A percentile compares a stretch with the other conserved stretches of the same genome.
These are phyloP conservation scores for Neodiprion lecontei DNA, from an alignment of 1,140 invertebrate genomes.

Conservation along the genomic window DNA sequence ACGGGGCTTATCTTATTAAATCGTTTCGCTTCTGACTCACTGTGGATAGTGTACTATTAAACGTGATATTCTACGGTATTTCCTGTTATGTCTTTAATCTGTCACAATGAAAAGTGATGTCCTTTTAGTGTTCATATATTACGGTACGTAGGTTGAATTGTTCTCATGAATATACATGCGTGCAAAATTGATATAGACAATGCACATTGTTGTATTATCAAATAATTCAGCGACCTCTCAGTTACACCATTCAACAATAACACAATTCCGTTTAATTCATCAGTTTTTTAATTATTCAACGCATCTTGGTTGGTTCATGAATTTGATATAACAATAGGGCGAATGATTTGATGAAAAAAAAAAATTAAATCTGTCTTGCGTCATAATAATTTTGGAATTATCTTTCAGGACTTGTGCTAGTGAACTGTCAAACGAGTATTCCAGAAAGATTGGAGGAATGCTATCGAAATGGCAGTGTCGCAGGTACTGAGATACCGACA, in stretches of 20 bases:
- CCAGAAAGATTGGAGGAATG: slow-evolving; percentile 61
- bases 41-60: neutral
- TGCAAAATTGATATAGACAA: too few species aligned
- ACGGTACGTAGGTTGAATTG: neutral
- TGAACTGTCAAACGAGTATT: slow-evolving; percentile 35
- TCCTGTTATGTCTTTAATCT: neutral
- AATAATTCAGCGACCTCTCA: too few species aligned
- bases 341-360: too few species aligned
- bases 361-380: neutral
- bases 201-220: too few species aligned
- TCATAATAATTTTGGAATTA: neutral
- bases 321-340: too few species aligned
- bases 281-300: too few species aligned
- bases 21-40: neutral
- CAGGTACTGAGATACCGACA: slow-evolving; percentile 50
- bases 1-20: neutral
- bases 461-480: slow-evolving; percentile 56
- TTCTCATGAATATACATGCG: neutral
- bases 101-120: neutral
- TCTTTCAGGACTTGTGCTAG: neutral
- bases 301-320: too few species aligned
- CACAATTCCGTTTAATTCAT: too few species aligned
- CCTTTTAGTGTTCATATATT: neutral
- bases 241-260: too few species aligned
- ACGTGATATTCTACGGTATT: neutral